Conservation (phyloP, 2,888 invertebrate genomes). For the Cephus rjabovi region DNA sequence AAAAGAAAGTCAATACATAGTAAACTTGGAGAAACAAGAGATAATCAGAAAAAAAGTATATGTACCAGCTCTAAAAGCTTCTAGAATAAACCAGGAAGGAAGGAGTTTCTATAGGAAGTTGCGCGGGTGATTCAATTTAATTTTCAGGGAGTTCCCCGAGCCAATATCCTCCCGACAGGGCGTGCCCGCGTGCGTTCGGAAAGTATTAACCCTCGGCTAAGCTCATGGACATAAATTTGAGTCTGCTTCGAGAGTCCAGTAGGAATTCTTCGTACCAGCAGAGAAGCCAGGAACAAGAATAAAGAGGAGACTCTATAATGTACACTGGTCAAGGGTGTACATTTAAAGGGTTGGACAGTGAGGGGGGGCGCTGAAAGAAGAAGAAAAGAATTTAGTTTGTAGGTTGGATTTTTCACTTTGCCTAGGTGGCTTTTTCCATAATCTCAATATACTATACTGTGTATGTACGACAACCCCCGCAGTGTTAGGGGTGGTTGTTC, state of each 20-base stretch:
- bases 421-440: slow-evolving; percentile 6
- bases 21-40: not conserved
- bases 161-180: slow-evolving; percentile 5
- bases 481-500: slow-evolving; percentile 48
- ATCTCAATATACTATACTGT: not conserved
- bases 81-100: not conserved
- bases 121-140: slow-evolving; percentile 11
- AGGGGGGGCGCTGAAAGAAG: not conserved
- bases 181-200: slow-evolving; percentile 18
- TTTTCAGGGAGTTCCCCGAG: slow-evolving; percentile 11
- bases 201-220: slow-evolving; percentile 23
- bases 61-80: not conserved
- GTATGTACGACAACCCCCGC: slow-evolving; percentile 11
- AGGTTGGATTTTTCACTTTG: not conserved
- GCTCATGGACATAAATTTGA: slow-evolving; percentile 21
- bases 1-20: too few relatives aligned
- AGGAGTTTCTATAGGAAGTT: not conserved
- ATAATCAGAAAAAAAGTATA: not conserved
- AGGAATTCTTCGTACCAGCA: not conserved
- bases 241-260: not conserved
- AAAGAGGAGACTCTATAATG: not conserved
- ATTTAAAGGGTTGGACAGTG: not conserved
- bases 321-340: not conserved
- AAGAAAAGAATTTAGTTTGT: not conserved
- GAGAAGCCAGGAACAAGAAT: not conserved